Conservation (phyloP, 2,797 vertebrate genomes). For the Amphiprion clarkii region DNA sequence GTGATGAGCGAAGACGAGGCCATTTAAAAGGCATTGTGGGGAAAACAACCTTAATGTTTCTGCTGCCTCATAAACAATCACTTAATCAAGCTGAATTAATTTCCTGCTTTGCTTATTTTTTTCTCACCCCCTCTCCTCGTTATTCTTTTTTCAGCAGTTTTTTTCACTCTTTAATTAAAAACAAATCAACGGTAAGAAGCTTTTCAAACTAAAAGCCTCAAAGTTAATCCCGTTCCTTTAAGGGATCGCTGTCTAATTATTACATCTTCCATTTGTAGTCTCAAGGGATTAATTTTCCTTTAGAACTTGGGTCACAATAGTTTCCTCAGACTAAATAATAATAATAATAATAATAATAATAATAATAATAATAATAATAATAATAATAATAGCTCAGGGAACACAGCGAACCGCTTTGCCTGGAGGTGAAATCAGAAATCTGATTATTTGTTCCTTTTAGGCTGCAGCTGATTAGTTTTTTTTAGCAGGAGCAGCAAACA, state of each 20-base stretch:
- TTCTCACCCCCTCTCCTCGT: not conserved
- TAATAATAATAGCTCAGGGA: too few relatives aligned
- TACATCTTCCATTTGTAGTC: not conserved
- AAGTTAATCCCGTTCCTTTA: not conserved
- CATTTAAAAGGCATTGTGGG: constrained; percentile 28
- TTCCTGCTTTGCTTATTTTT: constrained; percentile 29
- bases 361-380: too few relatives aligned
- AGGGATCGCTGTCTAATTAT: not conserved
- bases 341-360: too few relatives aligned
- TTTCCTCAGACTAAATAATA: too few relatives aligned
- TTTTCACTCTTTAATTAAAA: constrained; percentile 38
- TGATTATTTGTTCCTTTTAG: too few relatives aligned
- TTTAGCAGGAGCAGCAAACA: too few relatives aligned
- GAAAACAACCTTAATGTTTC: constrained; percentile 36
- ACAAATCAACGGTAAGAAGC: constrained; percentile 11
- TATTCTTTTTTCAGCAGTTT: constrained; percentile 23
- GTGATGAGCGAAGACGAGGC: constrained; percentile 24
- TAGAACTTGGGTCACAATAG: not conserved
- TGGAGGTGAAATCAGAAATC: too few relatives aligned
- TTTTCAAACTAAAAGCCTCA: constrained; percentile 10
- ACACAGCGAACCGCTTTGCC: too few relatives aligned
- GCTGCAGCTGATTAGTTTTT: too few relatives aligned
- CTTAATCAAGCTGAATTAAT: constrained; percentile 48
- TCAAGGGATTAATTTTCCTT: constrained; percentile 9
- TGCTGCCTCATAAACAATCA: constrained; percentile 41